A percentile compares a stretch with the other conserved stretches of the same genome.
Conservation (phyloP, 2,797 vertebrate species). For the Hyperoplus lanceolatus region DNA sequence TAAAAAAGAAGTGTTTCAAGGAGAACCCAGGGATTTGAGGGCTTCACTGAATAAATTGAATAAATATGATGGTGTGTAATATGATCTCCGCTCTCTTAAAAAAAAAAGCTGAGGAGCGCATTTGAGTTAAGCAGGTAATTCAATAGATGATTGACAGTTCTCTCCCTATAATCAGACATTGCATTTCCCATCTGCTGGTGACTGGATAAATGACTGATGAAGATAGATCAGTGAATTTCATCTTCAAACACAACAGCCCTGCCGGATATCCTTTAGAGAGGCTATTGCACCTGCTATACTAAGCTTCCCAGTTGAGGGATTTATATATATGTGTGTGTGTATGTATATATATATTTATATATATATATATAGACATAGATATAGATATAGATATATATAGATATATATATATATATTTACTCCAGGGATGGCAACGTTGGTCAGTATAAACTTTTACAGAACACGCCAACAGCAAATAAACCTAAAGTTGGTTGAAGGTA, state of each 20-base stretch:
- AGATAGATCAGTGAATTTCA: not conserved
- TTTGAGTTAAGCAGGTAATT: constrained; percentile 11
- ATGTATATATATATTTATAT: too few relatives aligned
- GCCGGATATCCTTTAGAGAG: not conserved
- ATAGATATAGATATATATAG: too few relatives aligned
- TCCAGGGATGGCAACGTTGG: not conserved
- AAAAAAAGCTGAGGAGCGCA: not conserved
- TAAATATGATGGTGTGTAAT: constrained; percentile 2
- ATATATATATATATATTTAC: too few relatives aligned
- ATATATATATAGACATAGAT: too few relatives aligned
- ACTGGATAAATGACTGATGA: not conserved
- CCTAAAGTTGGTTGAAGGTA: not conserved
- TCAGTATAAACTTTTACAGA: constrained; percentile 4
- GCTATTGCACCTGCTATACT: not conserved
- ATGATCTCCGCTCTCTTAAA: not conserved
- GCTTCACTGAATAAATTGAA: not conserved
- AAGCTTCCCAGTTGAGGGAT: not conserved
- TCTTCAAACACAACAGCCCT: not conserved
- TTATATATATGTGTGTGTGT: too few relatives aligned
- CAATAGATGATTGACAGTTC: constrained; percentile 4
- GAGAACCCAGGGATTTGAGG: not conserved
- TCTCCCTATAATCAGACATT: not conserved
- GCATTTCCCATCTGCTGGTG: not conserved
- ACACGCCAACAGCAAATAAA: not conserved
- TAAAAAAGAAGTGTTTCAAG: not conserved